Percentiles rank a stretch among this genome's conserved stretches.
Evolutionary conservation across 2,888 invertebrate species (phyloP).

Genomic region (Catocala fraxini): DNA sequence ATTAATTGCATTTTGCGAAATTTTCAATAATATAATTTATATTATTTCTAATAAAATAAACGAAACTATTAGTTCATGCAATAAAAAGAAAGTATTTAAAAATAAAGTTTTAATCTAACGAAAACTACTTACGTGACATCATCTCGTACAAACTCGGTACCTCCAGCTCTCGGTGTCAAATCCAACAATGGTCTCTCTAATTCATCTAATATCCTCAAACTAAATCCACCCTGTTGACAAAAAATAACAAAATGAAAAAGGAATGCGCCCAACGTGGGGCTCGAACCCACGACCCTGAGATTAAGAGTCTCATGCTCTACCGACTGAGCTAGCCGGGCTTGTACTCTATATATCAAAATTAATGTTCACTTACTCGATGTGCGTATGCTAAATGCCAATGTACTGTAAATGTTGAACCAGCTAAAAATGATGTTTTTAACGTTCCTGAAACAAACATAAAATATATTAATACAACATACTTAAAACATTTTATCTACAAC

Average conservation of each 20-base stretch:
- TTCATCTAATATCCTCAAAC: conserved; percentile 94
- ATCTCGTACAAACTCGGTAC: conserved; percentile 93
- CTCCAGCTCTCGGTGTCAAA: conserved; percentile 93
- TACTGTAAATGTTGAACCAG: conserved; percentile 95
- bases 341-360: neutral
- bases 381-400: conserved; percentile 98
- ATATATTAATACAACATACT: neutral
- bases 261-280: conserved; percentile 88
- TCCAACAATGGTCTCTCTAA: conserved; percentile 94
- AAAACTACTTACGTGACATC: conserved; percentile 94
- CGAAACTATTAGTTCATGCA: too few relatives aligned
- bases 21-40: too few relatives aligned
- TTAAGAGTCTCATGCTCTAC: conserved; percentile 88
- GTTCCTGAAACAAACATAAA: conserved; percentile 88
- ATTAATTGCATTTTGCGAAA: too few relatives aligned
- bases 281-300: conserved; percentile 89
- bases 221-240: conserved; percentile 93
- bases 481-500: too few relatives aligned
- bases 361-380: conserved; percentile 88
- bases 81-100: too few relatives aligned
- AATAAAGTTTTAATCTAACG: too few relatives aligned
- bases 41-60: neutral
- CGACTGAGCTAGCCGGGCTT: conserved; percentile 86
- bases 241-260: too few relatives aligned
- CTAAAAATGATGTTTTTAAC: conserved; percentile 92